Evolutionary conservation across 2,113 vertebrate species (phyloP).

Genomic region (Pseudopodoces humilis): DNA sequence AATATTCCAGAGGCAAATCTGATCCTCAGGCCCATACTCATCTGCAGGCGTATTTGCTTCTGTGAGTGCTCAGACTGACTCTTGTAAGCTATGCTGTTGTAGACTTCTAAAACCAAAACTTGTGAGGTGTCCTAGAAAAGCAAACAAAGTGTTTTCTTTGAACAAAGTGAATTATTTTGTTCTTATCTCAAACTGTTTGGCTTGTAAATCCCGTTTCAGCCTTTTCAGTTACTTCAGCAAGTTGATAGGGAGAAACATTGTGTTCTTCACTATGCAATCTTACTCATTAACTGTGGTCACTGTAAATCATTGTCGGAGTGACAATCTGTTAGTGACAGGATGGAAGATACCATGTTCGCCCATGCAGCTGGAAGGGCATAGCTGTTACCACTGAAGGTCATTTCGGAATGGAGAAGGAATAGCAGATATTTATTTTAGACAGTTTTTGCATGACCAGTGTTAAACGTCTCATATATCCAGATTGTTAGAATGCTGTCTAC

Average conservation of each 20-base stretch:
- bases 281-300: neutral
- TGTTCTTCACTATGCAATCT: neutral
- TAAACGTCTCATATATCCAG: neutral
- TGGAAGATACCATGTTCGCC: neutral
- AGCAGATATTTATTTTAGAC: neutral
- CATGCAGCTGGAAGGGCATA: neutral
- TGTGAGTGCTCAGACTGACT: neutral
- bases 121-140: neutral
- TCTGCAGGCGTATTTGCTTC: neutral
- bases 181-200: neutral
- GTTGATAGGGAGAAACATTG: neutral
- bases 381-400: neutral
- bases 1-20: neutral
- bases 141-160: neutral
- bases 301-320: neutral
- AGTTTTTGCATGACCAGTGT: neutral
- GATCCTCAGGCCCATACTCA: neutral
- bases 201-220: neutral
- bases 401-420: neutral
- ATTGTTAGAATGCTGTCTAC: neutral
- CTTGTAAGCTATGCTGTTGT: neutral
- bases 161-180: neutral
- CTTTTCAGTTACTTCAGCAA: neutral
- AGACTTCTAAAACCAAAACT: neutral
- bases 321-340: neutral